phyloP scores from a whole-genome alignment of 2,888 invertebrate genomes.

The Synergus umbraculus region DNA sequence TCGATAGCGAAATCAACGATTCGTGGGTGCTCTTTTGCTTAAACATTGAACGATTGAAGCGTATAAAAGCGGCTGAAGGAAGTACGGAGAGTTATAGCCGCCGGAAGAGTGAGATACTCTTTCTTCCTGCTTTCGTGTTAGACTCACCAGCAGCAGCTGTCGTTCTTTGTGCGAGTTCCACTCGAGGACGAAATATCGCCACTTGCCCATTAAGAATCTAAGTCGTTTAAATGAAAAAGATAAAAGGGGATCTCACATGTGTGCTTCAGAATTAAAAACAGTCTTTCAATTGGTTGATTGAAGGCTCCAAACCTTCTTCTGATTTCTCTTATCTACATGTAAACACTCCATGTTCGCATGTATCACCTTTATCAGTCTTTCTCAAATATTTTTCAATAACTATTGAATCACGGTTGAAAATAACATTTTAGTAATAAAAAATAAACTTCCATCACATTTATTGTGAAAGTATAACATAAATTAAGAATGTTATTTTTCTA shows the following conservation, averaged over 20 bases:
- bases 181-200: conserved; percentile 11
- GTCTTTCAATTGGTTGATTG: conserved; percentile 21
- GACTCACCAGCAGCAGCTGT: conserved; percentile 18
- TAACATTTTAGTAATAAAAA: too few species aligned
- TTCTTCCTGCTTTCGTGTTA: conserved; percentile 28
- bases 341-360: not conserved
- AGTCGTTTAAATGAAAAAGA: conserved; percentile 2
- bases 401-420: too few species aligned
- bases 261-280: not conserved
- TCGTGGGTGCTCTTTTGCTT: not conserved
- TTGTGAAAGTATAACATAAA: too few species aligned
- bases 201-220: conserved; percentile 28
- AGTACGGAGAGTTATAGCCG: conserved; percentile 1
- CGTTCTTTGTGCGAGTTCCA: conserved; percentile 21
- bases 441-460: too few species aligned
- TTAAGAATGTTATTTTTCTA: not conserved
- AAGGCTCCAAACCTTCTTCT: not conserved
- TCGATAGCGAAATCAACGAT: conserved; percentile 22
- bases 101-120: conserved; percentile 33
- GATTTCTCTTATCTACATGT: conserved; percentile 5
- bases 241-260: conserved; percentile 11
- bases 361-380: conserved; percentile 1
- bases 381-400: not conserved
- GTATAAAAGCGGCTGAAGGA: conserved; percentile 1
- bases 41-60: not conserved